Conservation (phyloP, 2,888 invertebrate genomes). For the Chelonus formosanus region DNA sequence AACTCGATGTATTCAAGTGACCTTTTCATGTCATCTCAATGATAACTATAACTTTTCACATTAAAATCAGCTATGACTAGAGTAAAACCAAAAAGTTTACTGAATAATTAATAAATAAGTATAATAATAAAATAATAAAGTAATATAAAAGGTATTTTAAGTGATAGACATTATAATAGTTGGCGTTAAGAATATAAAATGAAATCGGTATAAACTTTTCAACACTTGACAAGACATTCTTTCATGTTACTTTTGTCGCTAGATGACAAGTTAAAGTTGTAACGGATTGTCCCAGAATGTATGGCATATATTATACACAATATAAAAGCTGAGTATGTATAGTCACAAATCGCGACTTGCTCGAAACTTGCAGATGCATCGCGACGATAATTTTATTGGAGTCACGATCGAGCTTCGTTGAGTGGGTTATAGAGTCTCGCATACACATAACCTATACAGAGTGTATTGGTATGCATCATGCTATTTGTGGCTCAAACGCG, state of each 20-base stretch:
- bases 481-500: slow-evolving; percentile 16
- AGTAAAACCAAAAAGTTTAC: too few species aligned
- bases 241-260: neutral
- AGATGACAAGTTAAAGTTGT: neutral
- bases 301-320: neutral
- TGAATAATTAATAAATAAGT: too few species aligned
- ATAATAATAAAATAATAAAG: too few species aligned
- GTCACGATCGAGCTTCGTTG: slow-evolving; percentile 34
- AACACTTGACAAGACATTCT: neutral
- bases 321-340: too few species aligned
- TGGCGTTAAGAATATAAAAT: neutral
- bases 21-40: too few species aligned
- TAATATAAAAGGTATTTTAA: too few species aligned
- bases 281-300: slow-evolving; percentile 7
- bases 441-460: neutral
- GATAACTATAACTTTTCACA: too few species aligned
- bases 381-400: slow-evolving; percentile 35
- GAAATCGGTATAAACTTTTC: neutral
- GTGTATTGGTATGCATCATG: slow-evolving; percentile 24
- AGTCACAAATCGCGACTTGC: slow-evolving; percentile 19
- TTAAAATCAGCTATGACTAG: too few species aligned
- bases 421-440: slow-evolving; percentile 17
- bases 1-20: too few species aligned
- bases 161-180: too few species aligned
- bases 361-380: slow-evolving; percentile 35